phyloP scores from a whole-genome alignment of 2,888 invertebrate genomes.

The Onchidella celtica region DNA sequence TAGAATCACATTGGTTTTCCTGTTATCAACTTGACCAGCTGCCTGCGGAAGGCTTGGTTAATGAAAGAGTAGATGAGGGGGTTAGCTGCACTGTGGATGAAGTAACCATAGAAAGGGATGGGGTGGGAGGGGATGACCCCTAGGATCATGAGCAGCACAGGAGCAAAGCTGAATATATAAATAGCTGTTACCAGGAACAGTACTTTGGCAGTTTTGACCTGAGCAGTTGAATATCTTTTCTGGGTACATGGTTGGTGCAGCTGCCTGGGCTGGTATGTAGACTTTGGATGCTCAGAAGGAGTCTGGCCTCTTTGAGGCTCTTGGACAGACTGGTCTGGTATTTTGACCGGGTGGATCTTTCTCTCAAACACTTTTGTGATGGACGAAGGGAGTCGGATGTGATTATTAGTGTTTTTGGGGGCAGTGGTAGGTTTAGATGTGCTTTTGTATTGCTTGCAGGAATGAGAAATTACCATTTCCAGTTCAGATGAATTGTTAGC shows the following conservation, averaged over 20 bases:
- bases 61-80: slow-evolving; percentile 74
- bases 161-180: slow-evolving; percentile 69
- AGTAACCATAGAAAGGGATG: slow-evolving; percentile 67
- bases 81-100: slow-evolving; percentile 71
- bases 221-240: slow-evolving; percentile 52
- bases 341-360: no score
- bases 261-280: neutral
- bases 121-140: slow-evolving; percentile 55
- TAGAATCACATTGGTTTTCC: neutral
- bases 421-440: no score
- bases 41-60: slow-evolving; percentile 63
- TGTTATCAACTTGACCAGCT: slow-evolving; percentile 2
- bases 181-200: slow-evolving; percentile 67
- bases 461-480: no score
- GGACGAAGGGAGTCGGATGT: no score
- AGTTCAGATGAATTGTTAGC: no score
- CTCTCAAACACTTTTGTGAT: no score
- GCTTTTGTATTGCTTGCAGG: no score
- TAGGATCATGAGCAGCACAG: slow-evolving; percentile 66
- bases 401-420: no score
- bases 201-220: slow-evolving; percentile 70
- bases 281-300: no score
- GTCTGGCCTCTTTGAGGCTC: no score
- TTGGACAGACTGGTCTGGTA: no score
- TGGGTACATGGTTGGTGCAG: neutral